Base-by-base conservation (phyloP, 2,888 invertebrate genomes). In the Caenorhabditis parvicauda region DNA sequence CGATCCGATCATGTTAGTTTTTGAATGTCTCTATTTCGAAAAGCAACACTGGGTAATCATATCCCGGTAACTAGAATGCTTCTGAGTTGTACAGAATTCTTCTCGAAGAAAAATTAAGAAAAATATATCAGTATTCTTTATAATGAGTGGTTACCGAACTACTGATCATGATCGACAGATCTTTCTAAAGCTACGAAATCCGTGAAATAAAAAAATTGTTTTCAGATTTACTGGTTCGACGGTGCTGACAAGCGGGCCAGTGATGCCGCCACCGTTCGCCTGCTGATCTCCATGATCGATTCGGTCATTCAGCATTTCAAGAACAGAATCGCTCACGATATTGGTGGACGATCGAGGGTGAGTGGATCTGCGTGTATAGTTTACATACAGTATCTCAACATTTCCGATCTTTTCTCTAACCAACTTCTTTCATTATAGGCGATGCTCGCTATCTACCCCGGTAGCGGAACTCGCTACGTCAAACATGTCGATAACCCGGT, bases 401-500 rank as follows among this genome's bases (percentile, higher is more conserved):
- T n/a, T n/a, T n/a, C n/a, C n/a, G n/a, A 1, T 32, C 9, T 1
- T 24, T n/a, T 32, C 2, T 44, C 5, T 19, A 2, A 27, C 21
- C 25, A 22, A 3, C 39, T 27, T 32, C 9, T 43, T 14, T 41
- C 14, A 44, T 35, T 50, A 21, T 84, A 95, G 94, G 95, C 94
- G 29, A 96, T 96, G 96, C 90, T 96, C 37, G 95, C 96, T 37
- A 94, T 94, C 82, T 96, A 96, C 83, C 96, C 95, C 0, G 95
- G 94, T 28, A 88, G 88, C 50, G 92, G 92, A 54, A 89, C 92
- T 12, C 90, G 91, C 81, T 96, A 96, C 83, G 91, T 95, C 52
- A 91, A 92, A 83, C 96, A 96, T 83, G 92, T 96, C 39, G 96
- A 96, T 84, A 96, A 96, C 85, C 95, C 96, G 5, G 92, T 92